phyloP scores from a whole-genome alignment of 2,113 vertebrate genomes.

The Drymodes brunneopygia region DNA sequence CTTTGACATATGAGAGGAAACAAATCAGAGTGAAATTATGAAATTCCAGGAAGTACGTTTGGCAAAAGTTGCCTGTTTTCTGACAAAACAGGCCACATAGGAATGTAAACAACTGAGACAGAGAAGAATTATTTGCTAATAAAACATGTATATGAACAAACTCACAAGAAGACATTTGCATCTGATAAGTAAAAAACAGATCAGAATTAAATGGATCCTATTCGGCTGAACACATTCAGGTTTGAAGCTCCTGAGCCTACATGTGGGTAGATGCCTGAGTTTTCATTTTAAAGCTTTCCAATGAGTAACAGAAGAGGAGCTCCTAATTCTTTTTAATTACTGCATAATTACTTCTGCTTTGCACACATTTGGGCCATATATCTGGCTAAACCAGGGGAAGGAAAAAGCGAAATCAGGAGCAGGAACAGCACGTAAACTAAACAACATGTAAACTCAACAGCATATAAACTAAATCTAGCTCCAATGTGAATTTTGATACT shows the following conservation, averaged over 20 bases:
- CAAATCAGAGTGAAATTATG: conserved; percentile 9
- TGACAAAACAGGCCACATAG: conserved; percentile 13
- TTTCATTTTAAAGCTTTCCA: background rate
- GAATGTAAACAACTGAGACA: conserved; percentile 44
- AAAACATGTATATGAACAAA: background rate
- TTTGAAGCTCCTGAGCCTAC: background rate
- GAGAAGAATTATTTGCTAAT: background rate
- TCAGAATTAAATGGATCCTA: background rate
- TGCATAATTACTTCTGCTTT: background rate
- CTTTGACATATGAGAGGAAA: background rate
- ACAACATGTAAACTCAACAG: background rate
- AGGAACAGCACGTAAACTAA: background rate
- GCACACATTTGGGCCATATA: background rate
- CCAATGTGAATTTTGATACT: background rate
- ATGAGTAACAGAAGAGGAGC: background rate
- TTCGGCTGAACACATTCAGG: background rate
- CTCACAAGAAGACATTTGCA: background rate
- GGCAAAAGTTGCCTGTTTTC: background rate
- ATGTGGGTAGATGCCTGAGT: background rate
- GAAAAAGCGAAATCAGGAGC: background rate
- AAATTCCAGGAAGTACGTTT: conserved; percentile 41
- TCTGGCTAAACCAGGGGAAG: background rate
- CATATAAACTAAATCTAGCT: background rate
- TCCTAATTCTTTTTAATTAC: background rate
- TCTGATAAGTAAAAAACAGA: background rate